Evolutionary conservation across 2,113 vertebrate genomes (phyloP).

Genomic region (Brachypteracias leptosomus): DNA sequence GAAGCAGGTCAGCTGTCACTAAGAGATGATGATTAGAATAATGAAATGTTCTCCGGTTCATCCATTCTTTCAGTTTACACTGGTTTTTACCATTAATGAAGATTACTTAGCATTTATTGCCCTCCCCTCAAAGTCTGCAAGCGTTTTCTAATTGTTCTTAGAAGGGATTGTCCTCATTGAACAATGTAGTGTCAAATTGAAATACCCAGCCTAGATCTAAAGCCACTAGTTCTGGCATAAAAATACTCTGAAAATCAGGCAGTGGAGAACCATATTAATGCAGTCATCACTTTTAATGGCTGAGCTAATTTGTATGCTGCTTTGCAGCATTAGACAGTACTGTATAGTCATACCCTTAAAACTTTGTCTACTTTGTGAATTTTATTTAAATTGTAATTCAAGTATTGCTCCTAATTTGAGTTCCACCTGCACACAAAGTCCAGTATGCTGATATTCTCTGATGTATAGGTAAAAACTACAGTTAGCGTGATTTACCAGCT

Average conservation of each 20-base stretch:
- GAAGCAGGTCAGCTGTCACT: not conserved
- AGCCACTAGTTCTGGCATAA: not conserved
- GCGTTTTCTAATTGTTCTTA: slow-evolving; percentile 5
- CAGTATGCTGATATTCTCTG: not conserved
- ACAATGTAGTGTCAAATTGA: not conserved
- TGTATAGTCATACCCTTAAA: not conserved
- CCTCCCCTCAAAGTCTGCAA: not conserved
- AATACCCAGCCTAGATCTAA: not conserved
- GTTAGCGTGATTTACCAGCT: not conserved
- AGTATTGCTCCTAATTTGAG: not conserved
- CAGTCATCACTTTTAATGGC: not conserved
- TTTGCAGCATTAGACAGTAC: not conserved
- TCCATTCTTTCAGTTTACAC: not conserved
- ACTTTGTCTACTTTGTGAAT: not conserved
- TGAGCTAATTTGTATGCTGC: not conserved
- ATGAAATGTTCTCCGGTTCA: slow-evolving; percentile 6
- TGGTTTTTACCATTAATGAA: not conserved
- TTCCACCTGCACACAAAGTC: not conserved
- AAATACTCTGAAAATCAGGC: not conserved
- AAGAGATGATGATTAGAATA: not conserved
- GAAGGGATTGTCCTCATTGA: not conserved
- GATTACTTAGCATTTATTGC: not conserved
- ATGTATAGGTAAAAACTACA: not conserved
- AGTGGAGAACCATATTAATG: not conserved
- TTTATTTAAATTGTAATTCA: not conserved